Evolutionary conservation across 2,888 invertebrate genomes (phyloP).

Genomic region (Phoronis australis): DNA sequence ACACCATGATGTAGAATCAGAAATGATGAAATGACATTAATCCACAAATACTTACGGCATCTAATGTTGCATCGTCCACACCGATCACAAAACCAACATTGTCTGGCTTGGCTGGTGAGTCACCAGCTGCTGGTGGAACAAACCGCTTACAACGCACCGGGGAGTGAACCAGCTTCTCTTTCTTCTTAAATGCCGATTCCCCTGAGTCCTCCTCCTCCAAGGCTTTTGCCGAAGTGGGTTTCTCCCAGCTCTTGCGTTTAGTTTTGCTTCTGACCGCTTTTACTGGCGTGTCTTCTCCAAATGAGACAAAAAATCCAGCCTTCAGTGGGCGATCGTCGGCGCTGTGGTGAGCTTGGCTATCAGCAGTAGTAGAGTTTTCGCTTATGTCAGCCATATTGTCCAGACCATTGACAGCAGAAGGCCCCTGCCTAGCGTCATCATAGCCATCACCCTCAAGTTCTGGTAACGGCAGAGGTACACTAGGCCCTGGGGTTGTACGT

Average conservation of each 20-base stretch:
- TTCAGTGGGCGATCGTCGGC: no score
- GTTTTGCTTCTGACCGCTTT: no score
- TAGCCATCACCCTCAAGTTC: no score
- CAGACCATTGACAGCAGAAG: no score
- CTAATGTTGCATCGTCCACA: slow-evolving; percentile 57
- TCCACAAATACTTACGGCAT: slow-evolving; percentile 16
- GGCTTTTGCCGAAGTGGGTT: no score
- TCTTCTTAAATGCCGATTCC: slow-evolving; percentile 11
- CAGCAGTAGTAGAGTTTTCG: no score
- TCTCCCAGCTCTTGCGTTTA: no score
- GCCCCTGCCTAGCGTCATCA: no score
- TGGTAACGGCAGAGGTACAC: no score
- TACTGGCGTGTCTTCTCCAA: slow-evolving; percentile 78
- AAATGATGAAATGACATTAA: not conserved
- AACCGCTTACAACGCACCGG: slow-evolving; percentile 15
- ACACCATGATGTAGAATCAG: not conserved
- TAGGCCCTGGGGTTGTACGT: no score
- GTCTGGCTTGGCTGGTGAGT: slow-evolving; percentile 3
- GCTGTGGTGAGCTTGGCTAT: no score
- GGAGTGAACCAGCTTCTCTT: slow-evolving; percentile 10
- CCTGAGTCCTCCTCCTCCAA: slow-evolving; percentile 15
- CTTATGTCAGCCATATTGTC: no score
- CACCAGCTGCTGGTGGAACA: slow-evolving; percentile 1
- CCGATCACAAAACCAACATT: slow-evolving; percentile 60
- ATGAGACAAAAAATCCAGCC: slow-evolving; percentile 78